These are phyloP conservation scores for Anser cygnoides DNA, from an alignment of 2,113 vertebrate genomes.

Conservation along the genomic window DNA sequence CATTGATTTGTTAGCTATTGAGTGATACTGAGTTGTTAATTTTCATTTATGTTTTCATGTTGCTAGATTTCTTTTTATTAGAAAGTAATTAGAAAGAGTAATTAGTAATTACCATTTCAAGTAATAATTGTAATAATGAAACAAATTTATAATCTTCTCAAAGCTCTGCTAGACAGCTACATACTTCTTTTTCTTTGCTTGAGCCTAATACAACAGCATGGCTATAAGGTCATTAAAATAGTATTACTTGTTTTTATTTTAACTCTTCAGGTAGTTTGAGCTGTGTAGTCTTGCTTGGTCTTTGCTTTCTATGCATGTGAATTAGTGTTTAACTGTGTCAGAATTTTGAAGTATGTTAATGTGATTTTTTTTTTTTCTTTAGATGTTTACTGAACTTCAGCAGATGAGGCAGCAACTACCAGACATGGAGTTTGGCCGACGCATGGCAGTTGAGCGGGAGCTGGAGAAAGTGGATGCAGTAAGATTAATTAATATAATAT, in stretches of 20 bases:
- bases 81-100: background rate
- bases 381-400: conserved; percentile 99
- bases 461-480: conserved; percentile 96
- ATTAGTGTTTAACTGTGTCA: background rate
- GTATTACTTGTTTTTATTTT: background rate
- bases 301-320: background rate
- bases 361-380: background rate
- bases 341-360: background rate
- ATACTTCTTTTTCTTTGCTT: background rate
- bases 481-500: conserved; percentile 93
- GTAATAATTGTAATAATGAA: background rate
- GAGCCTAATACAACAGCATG: background rate
- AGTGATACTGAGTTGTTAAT: background rate
- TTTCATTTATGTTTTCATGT: background rate
- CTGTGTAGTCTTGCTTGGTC: background rate
- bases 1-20: background rate
- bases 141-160: background rate
- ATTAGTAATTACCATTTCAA: background rate
- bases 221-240: background rate
- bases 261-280: background rate
- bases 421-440: conserved; percentile 97
- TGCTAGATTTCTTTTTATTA: background rate
- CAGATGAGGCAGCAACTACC: conserved; percentile 99
- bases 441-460: conserved; percentile 96
- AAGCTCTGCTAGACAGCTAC: background rate